Evolutionary conservation across 2,113 vertebrate genomes (phyloP), one percentile per base, ranked within the genome.

Genomic region (Chamaea fasciata): DNA sequence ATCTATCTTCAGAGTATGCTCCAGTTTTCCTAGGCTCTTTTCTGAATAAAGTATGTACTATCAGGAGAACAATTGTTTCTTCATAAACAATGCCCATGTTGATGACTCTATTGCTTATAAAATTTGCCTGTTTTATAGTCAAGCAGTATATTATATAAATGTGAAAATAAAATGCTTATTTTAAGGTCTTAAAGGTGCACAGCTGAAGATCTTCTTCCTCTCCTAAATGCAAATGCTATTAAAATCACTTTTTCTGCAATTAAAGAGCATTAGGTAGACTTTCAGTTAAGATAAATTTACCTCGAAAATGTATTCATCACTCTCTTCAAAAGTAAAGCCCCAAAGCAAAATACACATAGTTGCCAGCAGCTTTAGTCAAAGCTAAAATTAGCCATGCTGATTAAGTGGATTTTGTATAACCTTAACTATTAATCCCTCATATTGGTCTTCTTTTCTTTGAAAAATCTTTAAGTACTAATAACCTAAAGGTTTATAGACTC

Each of bases 361-460:
- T 96, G 89, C 95, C 82, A 95, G 84, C 62, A 96, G 94, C 83
- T 95, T 96, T 88, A 95, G 90, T 96, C 94, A 91, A 97, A 97
- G 91, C 94, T 97, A 97, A 97, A 97, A 96, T 97, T 97, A 97
- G 94, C 95, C 81, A 89, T 95, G 95, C 95, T 95, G 97, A 97
- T 97, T 97, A 97, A 96, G 90, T 96, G 96, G 94, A 96, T 97
- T 97, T 97, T 97, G 71, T 86, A 97, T 95, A 96, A 97, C 96
- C 91, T 90, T 60, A 96, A 93, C 92, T 77, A 86, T 95, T 97
- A 97, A 97, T 97, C 94, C 95, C 83, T 92, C 87, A 81, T 89
- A 95, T 88, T 95, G 91, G 94, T 82, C 81, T 84, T 92, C 90
- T 92, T 96, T 96, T 87, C 83, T 96, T 88, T 95, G 89, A 87